phyloP scores from a whole-genome alignment of 2,888 invertebrate genomes.

The Pasiphila rectangulata region DNA sequence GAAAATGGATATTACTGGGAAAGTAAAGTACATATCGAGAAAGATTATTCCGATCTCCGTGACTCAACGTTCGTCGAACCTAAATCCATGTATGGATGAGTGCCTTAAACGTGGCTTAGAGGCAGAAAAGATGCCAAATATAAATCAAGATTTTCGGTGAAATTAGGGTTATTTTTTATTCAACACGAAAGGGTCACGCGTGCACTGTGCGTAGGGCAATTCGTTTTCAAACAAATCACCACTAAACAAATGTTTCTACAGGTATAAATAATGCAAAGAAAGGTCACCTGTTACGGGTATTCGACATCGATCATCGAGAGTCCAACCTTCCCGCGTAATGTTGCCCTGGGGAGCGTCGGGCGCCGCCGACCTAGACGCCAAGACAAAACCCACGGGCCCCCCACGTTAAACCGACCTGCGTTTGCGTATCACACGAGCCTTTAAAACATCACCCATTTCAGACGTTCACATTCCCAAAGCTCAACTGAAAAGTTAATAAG shows the following conservation, averaged over 20 bases:
- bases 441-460: conserved; percentile 54
- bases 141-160: conserved; percentile 40
- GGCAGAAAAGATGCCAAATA: conserved; percentile 44
- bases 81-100: conserved; percentile 24
- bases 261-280: conserved; percentile 77
- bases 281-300: conserved; percentile 79
- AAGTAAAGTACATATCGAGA: background rate
- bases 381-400: conserved; percentile 64
- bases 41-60: conserved; percentile 16
- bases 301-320: conserved; percentile 79
- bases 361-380: conserved; percentile 54
- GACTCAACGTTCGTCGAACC: conserved; percentile 18
- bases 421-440: conserved; percentile 55
- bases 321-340: conserved; percentile 74
- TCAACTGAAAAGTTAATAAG: conserved; percentile 66
- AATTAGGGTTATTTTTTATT: conserved; percentile 42
- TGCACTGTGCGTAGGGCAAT: conserved; percentile 59
- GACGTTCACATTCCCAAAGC: conserved; percentile 41
- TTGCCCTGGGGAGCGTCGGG: conserved; percentile 65
- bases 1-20: background rate
- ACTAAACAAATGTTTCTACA: conserved; percentile 77
- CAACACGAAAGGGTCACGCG: conserved; percentile 49
- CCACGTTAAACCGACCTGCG: conserved; percentile 59
- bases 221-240: conserved; percentile 74
- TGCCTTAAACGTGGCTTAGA: conserved; percentile 38